phyloP scores from a whole-genome alignment of 2,797 vertebrate species.

The Rallus crepitans region DNA sequence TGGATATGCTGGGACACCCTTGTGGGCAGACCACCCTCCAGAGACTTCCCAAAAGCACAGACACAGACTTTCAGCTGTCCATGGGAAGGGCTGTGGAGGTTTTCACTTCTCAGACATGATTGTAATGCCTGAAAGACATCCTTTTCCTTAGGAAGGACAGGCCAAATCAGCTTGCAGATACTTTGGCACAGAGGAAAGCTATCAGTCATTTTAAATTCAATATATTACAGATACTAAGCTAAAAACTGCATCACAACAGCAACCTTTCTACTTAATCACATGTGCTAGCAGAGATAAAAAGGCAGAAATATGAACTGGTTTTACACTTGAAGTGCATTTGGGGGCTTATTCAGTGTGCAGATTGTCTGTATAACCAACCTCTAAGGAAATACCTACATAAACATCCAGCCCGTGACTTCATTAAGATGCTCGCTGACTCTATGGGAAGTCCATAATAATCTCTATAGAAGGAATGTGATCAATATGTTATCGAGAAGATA shows the following conservation, averaged over 20 bases:
- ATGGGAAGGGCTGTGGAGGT: not conserved
- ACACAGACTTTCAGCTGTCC: not conserved
- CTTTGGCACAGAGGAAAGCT: not conserved
- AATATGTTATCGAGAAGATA: slow-evolving; percentile 67
- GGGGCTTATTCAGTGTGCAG: not conserved
- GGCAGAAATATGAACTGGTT: not conserved
- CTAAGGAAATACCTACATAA: slow-evolving; percentile 15
- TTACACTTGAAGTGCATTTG: not conserved
- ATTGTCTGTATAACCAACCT: not conserved
- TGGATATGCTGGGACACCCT: fast-evolving
- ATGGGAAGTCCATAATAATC: slow-evolving; percentile 54
- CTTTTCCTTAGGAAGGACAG: not conserved
- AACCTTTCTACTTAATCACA: not conserved
- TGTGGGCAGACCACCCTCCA: not conserved
- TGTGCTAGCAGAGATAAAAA: not conserved
- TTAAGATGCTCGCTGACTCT: slow-evolving; percentile 45
- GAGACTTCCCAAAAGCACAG: not conserved
- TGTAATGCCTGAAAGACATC: not conserved
- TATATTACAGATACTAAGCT: not conserved
- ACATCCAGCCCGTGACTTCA: slow-evolving; percentile 29
- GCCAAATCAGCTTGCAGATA: not conserved
- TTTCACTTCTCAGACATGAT: not conserved
- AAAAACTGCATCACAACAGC: not conserved
- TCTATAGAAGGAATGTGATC: slow-evolving; percentile 55
- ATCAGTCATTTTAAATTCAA: slow-evolving; percentile 2